A percentile compares a stretch with the other conserved stretches of the same genome.
Conservation (phyloP, 64 coral and sea anemone species). For the Montipora sp. region DNA sequence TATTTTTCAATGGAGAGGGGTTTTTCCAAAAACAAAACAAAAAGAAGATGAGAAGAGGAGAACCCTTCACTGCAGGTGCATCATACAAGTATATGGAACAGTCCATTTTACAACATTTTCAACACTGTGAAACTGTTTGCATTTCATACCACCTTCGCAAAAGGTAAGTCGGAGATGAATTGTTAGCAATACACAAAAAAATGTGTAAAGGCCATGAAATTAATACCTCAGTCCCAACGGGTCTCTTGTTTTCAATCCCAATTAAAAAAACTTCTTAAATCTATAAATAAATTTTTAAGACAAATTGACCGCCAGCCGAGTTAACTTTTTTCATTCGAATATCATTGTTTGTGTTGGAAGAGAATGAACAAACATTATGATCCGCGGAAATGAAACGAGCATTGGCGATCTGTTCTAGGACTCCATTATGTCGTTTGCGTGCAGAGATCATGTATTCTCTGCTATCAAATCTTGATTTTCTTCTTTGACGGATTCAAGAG, state of each 20-base stretch:
- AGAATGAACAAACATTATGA: neutral
- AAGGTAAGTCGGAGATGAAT: neutral
- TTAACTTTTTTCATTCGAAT: neutral
- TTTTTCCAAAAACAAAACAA: no score
- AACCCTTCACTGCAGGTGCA: no score
- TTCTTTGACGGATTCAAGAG: neutral
- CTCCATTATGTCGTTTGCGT: neutral
- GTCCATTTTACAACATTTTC: no score
- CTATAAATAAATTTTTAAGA: constrained; percentile 1
- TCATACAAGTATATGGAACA: no score
- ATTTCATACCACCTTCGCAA: neutral
- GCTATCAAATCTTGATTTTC: neutral
- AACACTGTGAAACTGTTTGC: neutral
- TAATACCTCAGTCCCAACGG: neutral
- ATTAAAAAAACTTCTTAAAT: neutral
- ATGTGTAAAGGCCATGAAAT: neutral
- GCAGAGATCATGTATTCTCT: neutral
- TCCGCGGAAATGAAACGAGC: neutral
- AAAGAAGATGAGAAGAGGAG: no score
- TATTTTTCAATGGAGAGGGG: no score
- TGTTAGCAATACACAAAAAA: neutral
- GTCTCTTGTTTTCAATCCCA: neutral
- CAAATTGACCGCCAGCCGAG: constrained; percentile 4
- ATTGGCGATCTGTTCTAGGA: neutral
- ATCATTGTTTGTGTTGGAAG: neutral